These are phyloP conservation scores for Drosophila truncata DNA, from an alignment of 1,140 invertebrate genomes.

Conservation along the genomic window DNA sequence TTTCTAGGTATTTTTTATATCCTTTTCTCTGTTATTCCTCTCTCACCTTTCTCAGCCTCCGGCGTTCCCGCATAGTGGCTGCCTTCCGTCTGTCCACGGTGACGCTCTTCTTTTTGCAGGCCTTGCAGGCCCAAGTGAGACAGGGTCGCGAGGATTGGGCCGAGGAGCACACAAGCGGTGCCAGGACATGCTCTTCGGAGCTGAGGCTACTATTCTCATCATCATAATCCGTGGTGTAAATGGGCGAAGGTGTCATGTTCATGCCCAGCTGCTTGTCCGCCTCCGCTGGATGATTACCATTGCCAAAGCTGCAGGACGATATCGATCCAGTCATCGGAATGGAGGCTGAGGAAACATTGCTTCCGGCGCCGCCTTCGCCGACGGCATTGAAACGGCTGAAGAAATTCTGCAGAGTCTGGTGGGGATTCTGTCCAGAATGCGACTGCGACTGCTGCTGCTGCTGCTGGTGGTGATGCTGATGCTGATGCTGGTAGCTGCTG, in stretches of 20 bases:
- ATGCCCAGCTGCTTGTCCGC: conserved; percentile 56
- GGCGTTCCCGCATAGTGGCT: conserved; percentile 96
- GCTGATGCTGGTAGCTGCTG: conserved; percentile 13
- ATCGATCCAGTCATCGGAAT: conserved; percentile 13
- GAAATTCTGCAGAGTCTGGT: conserved; percentile 79
- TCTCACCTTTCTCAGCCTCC: conserved; percentile 94
- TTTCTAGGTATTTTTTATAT: not conserved
- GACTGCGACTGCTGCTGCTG: conserved; percentile 15
- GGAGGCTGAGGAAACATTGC: conserved; percentile 17
- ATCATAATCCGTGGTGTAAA: conserved; percentile 82
- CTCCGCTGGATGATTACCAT: conserved; percentile 36
- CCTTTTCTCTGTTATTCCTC: too few relatives aligned
- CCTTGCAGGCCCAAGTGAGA: conserved; percentile 97
- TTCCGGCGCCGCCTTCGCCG: conserved; percentile 48
- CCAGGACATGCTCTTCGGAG: conserved; percentile 86
- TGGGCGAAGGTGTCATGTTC: conserved; percentile 73
- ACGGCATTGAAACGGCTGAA: conserved; percentile 82
- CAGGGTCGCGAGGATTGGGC: conserved; percentile 90
- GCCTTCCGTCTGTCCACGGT: conserved; percentile 98
- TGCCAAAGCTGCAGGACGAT: conserved; percentile 30
- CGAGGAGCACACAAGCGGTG: conserved; percentile 85
- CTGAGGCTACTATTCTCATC: conserved; percentile 81
- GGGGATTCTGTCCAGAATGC: conserved; percentile 44
- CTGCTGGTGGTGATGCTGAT: conserved; percentile 5
- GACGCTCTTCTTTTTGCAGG: conserved; percentile 97